Evolutionary conservation across 2,797 vertebrate species (phyloP).

Genomic region (Lerista edwardsae): DNA sequence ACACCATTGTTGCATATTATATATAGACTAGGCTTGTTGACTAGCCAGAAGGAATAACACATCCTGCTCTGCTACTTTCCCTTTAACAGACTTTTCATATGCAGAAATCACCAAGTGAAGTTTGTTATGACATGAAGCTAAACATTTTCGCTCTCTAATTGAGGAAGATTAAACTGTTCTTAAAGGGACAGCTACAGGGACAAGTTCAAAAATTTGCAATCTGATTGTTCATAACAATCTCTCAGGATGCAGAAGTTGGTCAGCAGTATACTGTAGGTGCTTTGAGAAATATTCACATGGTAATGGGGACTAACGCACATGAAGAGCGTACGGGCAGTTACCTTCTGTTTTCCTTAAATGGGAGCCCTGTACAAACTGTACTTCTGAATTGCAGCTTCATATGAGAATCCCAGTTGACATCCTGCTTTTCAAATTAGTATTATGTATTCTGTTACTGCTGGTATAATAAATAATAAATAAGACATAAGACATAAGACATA

Average conservation of each 20-base stretch:
- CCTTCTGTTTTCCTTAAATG: background rate
- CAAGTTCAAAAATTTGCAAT: background rate
- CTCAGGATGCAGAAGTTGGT: background rate
- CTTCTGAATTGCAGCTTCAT: background rate
- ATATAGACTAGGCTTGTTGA: background rate
- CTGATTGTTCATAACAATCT: background rate
- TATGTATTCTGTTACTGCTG: conserved; percentile 27
- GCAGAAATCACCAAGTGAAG: background rate
- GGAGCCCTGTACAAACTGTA: background rate
- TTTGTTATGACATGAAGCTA: background rate
- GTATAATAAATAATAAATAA: too few species aligned
- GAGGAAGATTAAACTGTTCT: background rate
- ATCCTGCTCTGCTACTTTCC: background rate
- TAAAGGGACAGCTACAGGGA: background rate
- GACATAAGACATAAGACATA: too few species aligned
- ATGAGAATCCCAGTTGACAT: background rate
- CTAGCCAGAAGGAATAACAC: too few species aligned
- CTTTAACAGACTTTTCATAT: background rate
- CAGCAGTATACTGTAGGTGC: background rate
- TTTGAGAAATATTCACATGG: background rate
- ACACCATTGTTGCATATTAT: too few species aligned
- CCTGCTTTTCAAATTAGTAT: background rate
- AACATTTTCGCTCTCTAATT: background rate
- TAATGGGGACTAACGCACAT: background rate
- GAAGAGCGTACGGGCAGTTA: too few species aligned